These are phyloP conservation scores for Eremobia ochroleuca DNA, from an alignment of 2,888 invertebrate genomes.

Conservation along the genomic window DNA sequence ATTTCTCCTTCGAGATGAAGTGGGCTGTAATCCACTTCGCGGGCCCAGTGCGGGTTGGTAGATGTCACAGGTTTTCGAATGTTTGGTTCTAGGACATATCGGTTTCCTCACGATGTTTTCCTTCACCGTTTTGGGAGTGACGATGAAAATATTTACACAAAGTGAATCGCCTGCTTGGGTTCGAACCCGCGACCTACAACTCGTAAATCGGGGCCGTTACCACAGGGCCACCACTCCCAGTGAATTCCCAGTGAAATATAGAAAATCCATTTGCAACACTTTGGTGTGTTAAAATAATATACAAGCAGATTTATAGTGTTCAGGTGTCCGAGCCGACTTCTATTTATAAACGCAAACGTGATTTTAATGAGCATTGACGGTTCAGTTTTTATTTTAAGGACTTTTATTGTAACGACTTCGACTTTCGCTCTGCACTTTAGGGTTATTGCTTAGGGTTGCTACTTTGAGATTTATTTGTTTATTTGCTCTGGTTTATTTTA, in stretches of 20 bases:
- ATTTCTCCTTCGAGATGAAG: not conserved
- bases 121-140: no score
- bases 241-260: slow-evolving; percentile 44
- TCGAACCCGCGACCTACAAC: no score
- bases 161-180: no score
- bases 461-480: slow-evolving; percentile 18
- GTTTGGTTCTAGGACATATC: not conserved
- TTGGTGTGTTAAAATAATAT: slow-evolving; percentile 69
- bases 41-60: not conserved
- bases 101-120: not conserved
- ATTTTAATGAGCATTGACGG: slow-evolving; percentile 76
- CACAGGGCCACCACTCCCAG: no score
- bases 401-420: slow-evolving; percentile 59
- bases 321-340: slow-evolving; percentile 73
- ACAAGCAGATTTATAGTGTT: slow-evolving; percentile 74
- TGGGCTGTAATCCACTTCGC: not conserved
- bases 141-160: no score
- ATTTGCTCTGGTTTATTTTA: not conserved
- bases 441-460: slow-evolving; percentile 51
- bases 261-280: slow-evolving; percentile 64
- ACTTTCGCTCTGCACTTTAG: slow-evolving; percentile 60
- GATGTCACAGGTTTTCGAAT: not conserved
- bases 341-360: slow-evolving; percentile 74
- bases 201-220: no score
- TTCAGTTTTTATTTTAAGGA: slow-evolving; percentile 68